phyloP scores from a whole-genome alignment of 2,797 vertebrate species.

The Pangasius larnaudii region DNA sequence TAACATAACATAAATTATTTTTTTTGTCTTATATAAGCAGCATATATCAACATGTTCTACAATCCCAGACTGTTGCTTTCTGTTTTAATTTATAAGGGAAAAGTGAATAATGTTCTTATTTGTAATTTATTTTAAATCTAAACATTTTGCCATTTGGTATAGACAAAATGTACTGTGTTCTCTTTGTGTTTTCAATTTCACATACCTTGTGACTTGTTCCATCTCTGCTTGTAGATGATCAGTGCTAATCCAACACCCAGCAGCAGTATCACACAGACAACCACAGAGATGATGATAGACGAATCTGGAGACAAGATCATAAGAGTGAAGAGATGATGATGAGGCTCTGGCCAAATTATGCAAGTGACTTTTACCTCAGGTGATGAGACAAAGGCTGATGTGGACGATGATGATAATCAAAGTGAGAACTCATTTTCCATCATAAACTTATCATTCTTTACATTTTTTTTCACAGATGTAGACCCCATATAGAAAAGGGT shows the following conservation, averaged over 20 bases:
- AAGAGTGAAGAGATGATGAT: neutral
- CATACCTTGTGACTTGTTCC: neutral
- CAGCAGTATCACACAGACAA: constrained; percentile 19
- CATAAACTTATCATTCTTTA: neutral
- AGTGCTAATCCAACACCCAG: neutral
- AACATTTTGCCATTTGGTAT: neutral
- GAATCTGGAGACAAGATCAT: neutral
- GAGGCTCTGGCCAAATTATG: neutral
- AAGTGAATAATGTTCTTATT: neutral
- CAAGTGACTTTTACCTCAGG: neutral
- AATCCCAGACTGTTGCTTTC: neutral
- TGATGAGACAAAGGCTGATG: neutral
- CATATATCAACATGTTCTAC: neutral
- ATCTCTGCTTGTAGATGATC: neutral
- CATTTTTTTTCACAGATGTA: neutral
- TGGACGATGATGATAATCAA: neutral
- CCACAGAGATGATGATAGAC: neutral
- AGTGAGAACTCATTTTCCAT: neutral
- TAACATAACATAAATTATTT: neutral
- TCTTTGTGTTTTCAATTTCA: neutral
- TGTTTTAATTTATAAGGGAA: neutral
- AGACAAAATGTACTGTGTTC: neutral
- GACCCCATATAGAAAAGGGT: neutral
- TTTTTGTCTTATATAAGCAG: neutral
- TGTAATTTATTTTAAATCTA: neutral